These are phyloP conservation scores for Apteryx owenii DNA, from an alignment of 2,113 vertebrate genomes.

Conservation along the genomic window DNA sequence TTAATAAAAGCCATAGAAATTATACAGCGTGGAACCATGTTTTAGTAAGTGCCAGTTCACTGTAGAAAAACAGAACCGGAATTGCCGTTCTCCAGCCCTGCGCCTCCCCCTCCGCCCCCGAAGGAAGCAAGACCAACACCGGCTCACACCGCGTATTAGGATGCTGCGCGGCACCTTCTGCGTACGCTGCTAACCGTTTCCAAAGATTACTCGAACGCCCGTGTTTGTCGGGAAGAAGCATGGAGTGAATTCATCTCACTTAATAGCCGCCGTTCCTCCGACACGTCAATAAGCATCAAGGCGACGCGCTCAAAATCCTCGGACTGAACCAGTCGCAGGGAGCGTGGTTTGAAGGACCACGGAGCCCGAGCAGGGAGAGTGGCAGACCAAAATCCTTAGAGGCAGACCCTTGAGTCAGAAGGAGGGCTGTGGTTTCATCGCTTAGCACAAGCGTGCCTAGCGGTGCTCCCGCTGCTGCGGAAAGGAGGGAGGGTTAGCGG, in stretches of 20 bases:
- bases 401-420: neutral
- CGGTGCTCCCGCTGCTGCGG: neutral
- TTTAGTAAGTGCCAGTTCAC: constrained; percentile 67
- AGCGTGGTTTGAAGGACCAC: fast-evolving
- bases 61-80: neutral
- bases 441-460: too few species aligned
- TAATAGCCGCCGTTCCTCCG: neutral
- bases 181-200: fast-evolving
- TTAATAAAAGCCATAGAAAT: constrained; percentile 80
- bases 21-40: constrained; percentile 70
- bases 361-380: neutral
- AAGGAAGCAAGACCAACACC: neutral
- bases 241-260: neutral
- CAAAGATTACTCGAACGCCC: neutral
- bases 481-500: neutral
- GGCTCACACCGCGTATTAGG: fast-evolving
- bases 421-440: fast-evolving
- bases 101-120: neutral
- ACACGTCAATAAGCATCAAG: neutral
- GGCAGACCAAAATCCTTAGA: neutral
- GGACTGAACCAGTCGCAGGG: neutral
- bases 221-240: neutral
- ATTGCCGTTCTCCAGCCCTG: neutral
- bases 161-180: neutral
- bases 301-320: neutral